These are phyloP conservation scores for Aix galericulata DNA, from an alignment of 2,113 vertebrate genomes.

Conservation along the genomic window DNA sequence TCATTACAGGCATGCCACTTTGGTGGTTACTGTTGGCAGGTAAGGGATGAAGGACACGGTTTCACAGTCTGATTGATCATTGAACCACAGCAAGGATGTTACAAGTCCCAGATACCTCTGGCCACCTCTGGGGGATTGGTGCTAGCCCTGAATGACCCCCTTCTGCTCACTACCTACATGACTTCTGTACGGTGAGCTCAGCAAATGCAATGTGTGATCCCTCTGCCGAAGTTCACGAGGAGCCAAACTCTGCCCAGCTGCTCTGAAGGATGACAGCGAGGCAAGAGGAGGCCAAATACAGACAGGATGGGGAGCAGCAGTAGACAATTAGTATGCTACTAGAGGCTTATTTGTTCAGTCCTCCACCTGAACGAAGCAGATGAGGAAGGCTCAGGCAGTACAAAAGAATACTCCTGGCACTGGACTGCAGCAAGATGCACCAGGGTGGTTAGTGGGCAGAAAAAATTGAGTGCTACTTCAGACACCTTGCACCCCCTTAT, in stretches of 20 bases:
- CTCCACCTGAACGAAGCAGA: not conserved
- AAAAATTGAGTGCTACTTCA: not conserved
- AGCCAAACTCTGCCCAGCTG: not conserved
- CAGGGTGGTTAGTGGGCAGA: not conserved
- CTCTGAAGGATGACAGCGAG: not conserved
- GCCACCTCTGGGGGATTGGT: rapidly evolving
- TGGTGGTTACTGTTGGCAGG: not conserved
- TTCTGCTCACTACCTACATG: not conserved
- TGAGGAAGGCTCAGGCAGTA: not conserved
- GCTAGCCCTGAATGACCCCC: not conserved
- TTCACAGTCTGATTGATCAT: not conserved
- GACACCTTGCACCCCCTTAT: not conserved
- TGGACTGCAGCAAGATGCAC: not conserved
- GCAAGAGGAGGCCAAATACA: not conserved
- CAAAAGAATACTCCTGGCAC: not conserved
- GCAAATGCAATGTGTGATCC: rapidly evolving
- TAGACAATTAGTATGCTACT: not conserved
- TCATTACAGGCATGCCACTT: not conserved
- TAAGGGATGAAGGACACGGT: not conserved
- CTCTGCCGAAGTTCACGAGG: not conserved
- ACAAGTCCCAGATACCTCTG: not conserved
- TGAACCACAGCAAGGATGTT: not conserved
- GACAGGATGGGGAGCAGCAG: not conserved
- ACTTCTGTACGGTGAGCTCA: not conserved
- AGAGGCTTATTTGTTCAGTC: not conserved